Evolutionary conservation across 2,888 invertebrate genomes (phyloP).

Genomic region (Ectemnius lituratus): DNA sequence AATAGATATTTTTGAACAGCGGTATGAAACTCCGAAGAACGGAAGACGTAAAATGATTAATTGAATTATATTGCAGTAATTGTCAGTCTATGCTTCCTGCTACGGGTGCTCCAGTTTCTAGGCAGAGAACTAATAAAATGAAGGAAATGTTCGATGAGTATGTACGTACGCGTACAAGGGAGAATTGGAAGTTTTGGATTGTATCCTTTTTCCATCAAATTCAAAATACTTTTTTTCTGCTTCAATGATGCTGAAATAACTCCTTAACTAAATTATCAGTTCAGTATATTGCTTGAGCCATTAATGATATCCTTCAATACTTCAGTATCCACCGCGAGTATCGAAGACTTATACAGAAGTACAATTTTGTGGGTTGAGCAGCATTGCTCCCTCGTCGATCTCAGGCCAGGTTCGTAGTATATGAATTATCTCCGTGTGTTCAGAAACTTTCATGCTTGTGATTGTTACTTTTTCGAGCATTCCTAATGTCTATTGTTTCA

Average conservation of each 20-base stretch:
- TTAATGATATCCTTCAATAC: conserved; percentile 94
- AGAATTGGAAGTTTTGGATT: conserved; percentile 99
- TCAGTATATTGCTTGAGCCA: conserved; percentile 94
- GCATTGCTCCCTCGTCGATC: conserved; percentile 95
- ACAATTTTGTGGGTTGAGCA: conserved; percentile 97
- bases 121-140: conserved; percentile 93
- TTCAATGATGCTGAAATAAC: conserved; percentile 13
- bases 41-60: too few species aligned
- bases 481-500: not conserved
- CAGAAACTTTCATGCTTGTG: not conserved
- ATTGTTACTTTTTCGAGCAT: not conserved
- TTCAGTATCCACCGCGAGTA: conserved; percentile 93
- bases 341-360: conserved; percentile 94
- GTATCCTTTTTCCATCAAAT: conserved; percentile 84
- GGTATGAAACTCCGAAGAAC: too few species aligned
- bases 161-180: conserved; percentile 90
- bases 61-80: conserved; percentile 81
- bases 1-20: conserved; percentile 47
- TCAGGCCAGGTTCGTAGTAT: conserved; percentile 88
- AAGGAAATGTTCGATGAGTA: conserved; percentile 96
- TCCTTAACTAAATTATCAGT: conserved; percentile 80
- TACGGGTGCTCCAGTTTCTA: conserved; percentile 95
- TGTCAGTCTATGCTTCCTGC: conserved; percentile 97
- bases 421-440: not conserved
- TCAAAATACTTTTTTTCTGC: conserved; percentile 7